Conservation (phyloP, 2,797 vertebrate genomes). For the Smutsia temminckii region DNA sequence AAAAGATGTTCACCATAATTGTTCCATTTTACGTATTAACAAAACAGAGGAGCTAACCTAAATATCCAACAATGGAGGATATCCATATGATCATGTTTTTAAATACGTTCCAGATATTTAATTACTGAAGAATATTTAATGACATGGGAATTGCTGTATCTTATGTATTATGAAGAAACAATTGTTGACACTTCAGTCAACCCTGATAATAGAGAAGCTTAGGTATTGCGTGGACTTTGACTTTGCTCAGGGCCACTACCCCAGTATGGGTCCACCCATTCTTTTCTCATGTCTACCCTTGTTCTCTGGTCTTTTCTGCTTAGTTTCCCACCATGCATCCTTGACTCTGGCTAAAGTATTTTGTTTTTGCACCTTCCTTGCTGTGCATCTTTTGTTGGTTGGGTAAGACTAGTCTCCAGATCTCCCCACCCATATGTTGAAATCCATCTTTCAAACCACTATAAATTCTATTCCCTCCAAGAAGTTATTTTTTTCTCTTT, state of each 20-base stretch:
- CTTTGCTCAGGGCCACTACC: not conserved
- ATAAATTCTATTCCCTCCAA: not conserved
- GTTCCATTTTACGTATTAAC: constrained; percentile 17
- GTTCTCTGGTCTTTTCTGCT: not conserved
- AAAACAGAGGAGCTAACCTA: constrained; percentile 2
- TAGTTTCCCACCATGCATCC: not conserved
- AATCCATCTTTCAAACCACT: constrained; percentile 1
- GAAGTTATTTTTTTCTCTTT: not conserved
- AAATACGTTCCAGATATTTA: constrained; percentile 29
- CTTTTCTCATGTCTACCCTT: not conserved
- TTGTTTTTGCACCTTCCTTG: not conserved
- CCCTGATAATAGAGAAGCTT: not conserved
- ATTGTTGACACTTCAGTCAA: not conserved
- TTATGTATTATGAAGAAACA: not conserved
- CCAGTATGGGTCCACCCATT: not conserved
- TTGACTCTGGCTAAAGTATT: constrained; percentile 20
- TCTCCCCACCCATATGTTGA: not conserved
- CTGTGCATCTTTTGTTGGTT: not conserved
- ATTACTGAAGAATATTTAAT: constrained; percentile 8
- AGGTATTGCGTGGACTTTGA: not conserved
- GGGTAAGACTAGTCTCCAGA: not conserved
- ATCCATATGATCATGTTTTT: not conserved
- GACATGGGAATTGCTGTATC: not conserved
- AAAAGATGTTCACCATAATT: constrained; percentile 20
- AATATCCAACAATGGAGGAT: not conserved